Evolutionary conservation across 1,140 invertebrate species (phyloP), one percentile per base, ranked within the genome.

Genomic region (Coptotermes formosanus): DNA sequence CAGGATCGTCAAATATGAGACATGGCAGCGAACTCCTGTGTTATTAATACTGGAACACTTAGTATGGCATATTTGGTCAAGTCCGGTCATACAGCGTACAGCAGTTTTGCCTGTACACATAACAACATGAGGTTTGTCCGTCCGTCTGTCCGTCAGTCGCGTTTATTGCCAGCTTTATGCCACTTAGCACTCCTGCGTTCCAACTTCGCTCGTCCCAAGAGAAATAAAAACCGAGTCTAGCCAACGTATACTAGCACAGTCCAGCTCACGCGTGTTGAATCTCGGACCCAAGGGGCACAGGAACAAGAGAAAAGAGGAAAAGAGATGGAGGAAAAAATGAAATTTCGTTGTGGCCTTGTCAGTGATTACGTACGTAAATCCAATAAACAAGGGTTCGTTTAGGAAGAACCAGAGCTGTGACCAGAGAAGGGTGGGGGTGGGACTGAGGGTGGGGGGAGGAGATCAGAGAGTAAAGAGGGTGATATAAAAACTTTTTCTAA

Each of bases 341-440:
- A 75, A 75, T 75, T 75, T 75, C n/a, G 14, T n/a, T 75, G 64
- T 30, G 64, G 64, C 64, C 64, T 75, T 75, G 64, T 75, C 64
- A 75, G 64, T 75, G 64, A 75, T 75, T 75, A 75, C 64, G 64
- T 75, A 75, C 25, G 64, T 75, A 75, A 75, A 75, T 75, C 64
- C 64, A 75, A 75, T 75, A 75, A 75, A 75, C 64, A 75, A 75
- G 64, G 64, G 64, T 75, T 75, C 64, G 64, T 75, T 75, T 75
- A 75, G 64, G 30, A 75, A 75, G 64, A 75, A 75, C 64, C 64
- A 75, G 64, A 75, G n/a, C n/a, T 30, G 64, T 16, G 14, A 75
- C 64, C 64, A 75, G 64, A 75, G 64, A 30, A n/a, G 64, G 64
- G 55, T 14, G 38, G 38, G 38, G 38, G 38, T 2, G 38, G n/a